Conservation (phyloP, 2,888 invertebrate species). For the Holacanthella duospinosa region DNA sequence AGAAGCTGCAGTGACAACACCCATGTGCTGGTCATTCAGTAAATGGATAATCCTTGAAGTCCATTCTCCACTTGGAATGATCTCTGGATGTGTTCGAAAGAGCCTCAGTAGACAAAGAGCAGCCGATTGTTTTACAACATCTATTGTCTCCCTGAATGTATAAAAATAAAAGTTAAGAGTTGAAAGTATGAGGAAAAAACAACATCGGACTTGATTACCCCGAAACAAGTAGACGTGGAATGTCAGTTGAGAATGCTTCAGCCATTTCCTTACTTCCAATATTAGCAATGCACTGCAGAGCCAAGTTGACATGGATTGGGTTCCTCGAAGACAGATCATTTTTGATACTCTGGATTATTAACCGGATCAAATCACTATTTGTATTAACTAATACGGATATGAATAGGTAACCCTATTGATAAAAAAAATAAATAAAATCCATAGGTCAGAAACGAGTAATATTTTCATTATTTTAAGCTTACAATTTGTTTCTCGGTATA, state of each 20-base stretch:
- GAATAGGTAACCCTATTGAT: slow-evolving; percentile 86
- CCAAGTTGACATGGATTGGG: slow-evolving; percentile 96
- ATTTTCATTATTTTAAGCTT: too few relatives aligned
- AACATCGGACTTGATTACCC: too few relatives aligned
- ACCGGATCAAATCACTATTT: slow-evolving; percentile 95
- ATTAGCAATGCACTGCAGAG: slow-evolving; percentile 98
- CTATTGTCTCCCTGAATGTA: slow-evolving; percentile 79
- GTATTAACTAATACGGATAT: slow-evolving; percentile 98
- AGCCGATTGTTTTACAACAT: slow-evolving; percentile 98
- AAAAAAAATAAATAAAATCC: slow-evolving; percentile 20
- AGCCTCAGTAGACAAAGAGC: slow-evolving; percentile 89
- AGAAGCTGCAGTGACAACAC: slow-evolving; percentile 97
- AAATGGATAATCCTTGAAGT: slow-evolving; percentile 97
- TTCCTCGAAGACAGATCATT: slow-evolving; percentile 94
- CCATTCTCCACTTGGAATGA: slow-evolving; percentile 96
- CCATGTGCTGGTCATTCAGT: slow-evolving; percentile 97
- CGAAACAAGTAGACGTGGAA: slow-evolving; percentile 94
- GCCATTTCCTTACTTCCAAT: slow-evolving; percentile 99
- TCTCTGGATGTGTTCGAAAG: slow-evolving; percentile 88
- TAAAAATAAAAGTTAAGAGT: background rate
- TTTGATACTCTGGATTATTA: slow-evolving; percentile 98
- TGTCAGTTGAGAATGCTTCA: slow-evolving; percentile 85
- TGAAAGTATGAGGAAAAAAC: background rate
- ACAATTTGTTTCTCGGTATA: slow-evolving; percentile 99
- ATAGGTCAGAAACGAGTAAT: background rate